Conservation (phyloP, 2,888 invertebrate genomes). For the Dicroscelio sp. region DNA sequence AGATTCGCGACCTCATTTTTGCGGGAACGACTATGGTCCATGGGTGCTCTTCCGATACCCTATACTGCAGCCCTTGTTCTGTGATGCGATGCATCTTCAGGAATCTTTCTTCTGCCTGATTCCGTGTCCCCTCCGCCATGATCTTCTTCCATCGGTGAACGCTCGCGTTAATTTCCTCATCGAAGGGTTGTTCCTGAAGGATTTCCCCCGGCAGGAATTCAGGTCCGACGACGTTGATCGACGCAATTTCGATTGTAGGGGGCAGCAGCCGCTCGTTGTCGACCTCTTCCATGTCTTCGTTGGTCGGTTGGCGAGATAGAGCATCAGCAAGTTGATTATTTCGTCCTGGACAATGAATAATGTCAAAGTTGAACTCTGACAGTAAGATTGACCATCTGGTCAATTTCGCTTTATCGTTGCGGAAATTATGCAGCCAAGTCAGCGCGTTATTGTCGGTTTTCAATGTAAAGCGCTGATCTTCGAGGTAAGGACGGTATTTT, state of each 20-base stretch:
- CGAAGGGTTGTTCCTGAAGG: neutral
- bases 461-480: slow-evolving; percentile 36
- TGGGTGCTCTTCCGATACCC: neutral
- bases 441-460: neutral
- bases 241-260: too few relatives aligned
- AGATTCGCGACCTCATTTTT: neutral
- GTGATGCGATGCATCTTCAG: neutral
- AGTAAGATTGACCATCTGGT: slow-evolving; percentile 22
- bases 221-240: neutral
- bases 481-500: slow-evolving; percentile 49
- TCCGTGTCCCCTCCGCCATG: neutral
- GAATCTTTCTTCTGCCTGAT: neutral
- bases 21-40: slow-evolving; percentile 24
- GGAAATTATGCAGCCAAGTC: slow-evolving; percentile 1
- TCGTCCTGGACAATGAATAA: neutral
- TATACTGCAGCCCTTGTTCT: neutral
- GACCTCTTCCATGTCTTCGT: neutral
- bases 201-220: neutral
- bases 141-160: neutral
- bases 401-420: neutral
- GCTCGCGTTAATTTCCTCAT: neutral
- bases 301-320: slow-evolving; percentile 13
- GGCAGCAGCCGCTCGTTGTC: slow-evolving; percentile 9
- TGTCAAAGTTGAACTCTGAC: neutral
- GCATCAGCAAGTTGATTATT: slow-evolving; percentile 22